Conservation (phyloP, 2,888 invertebrate genomes). For the Diarsia rubi region DNA sequence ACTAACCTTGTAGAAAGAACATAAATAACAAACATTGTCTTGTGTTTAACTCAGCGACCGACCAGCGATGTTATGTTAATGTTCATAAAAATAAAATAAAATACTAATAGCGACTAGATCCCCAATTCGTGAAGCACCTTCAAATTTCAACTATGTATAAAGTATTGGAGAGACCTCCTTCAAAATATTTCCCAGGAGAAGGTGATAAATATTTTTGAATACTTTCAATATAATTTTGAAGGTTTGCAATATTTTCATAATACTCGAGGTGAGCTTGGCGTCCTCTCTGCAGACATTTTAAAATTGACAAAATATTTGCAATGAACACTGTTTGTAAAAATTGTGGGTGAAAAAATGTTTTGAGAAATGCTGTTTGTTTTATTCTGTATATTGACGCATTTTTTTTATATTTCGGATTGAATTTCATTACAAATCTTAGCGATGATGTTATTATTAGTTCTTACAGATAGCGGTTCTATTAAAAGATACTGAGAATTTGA, state of each 20-base stretch:
- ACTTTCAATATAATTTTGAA: slow-evolving; percentile 34
- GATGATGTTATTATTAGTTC: too few relatives aligned
- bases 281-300: slow-evolving; percentile 26
- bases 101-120: not conserved
- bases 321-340: slow-evolving; percentile 12
- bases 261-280: slow-evolving; percentile 12
- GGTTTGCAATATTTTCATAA: slow-evolving; percentile 58
- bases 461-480: not conserved
- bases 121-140: slow-evolving; percentile 35
- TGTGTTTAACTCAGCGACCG: too few relatives aligned
- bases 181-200: slow-evolving; percentile 56
- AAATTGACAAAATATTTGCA: slow-evolving; percentile 36
- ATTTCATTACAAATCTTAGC: too few relatives aligned
- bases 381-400: not conserved
- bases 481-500: not conserved
- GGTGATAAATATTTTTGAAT: slow-evolving; percentile 65
- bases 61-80: too few relatives aligned
- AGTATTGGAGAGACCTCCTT: slow-evolving; percentile 46
- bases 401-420: too few relatives aligned
- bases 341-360: not conserved
- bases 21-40: too few relatives aligned
- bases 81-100: too few relatives aligned
- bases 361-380: not conserved
- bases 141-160: slow-evolving; percentile 35
- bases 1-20: too few relatives aligned